A percentile compares a stretch with the other conserved stretches of the same genome.
Evolutionary conservation across 2,888 invertebrate genomes (phyloP).

Genomic region (Noctua fimbriata): DNA sequence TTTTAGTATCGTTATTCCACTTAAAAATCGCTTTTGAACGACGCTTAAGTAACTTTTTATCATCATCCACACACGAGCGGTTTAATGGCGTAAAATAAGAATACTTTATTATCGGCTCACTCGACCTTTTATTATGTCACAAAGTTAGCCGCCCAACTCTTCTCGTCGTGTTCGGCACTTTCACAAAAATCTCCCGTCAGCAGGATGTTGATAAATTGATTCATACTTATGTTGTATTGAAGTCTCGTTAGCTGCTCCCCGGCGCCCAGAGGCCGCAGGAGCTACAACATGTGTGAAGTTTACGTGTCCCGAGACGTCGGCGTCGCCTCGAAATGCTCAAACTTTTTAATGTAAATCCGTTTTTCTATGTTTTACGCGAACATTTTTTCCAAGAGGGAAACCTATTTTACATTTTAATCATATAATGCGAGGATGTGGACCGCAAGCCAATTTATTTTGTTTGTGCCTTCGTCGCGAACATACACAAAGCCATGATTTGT

Average conservation of each 20-base stretch:
- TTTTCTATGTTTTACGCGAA: constrained; percentile 43
- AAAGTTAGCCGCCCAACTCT: constrained; percentile 47
- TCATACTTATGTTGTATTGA: constrained; percentile 68
- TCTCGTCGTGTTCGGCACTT: constrained; percentile 41
- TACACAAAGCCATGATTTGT: constrained; percentile 59
- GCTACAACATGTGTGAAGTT: constrained; percentile 60
- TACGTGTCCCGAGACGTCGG: constrained; percentile 32
- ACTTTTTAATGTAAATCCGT: constrained; percentile 54
- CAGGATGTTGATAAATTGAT: constrained; percentile 72
- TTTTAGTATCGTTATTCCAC: constrained; percentile 40
- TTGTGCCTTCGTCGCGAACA: constrained; percentile 40
- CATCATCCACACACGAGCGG: constrained; percentile 55
- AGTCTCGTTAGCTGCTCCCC: constrained; percentile 67
- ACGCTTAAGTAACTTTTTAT: constrained; percentile 55
- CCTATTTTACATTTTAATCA: constrained; percentile 60
- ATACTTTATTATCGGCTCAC: constrained; percentile 58
- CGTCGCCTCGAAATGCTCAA: constrained; percentile 25
- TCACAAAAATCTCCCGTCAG: constrained; percentile 57
- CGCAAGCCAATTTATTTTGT: constrained; percentile 56
- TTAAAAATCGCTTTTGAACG: constrained; percentile 51
- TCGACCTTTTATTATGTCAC: constrained; percentile 53
- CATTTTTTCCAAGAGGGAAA: constrained; percentile 43
- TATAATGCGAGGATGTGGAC: constrained; percentile 39
- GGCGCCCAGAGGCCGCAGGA: constrained; percentile 23
- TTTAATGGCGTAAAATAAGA: constrained; percentile 59